Base-by-base conservation (phyloP, 2,113 vertebrate genomes). In the Taurulus bubalis region DNA sequence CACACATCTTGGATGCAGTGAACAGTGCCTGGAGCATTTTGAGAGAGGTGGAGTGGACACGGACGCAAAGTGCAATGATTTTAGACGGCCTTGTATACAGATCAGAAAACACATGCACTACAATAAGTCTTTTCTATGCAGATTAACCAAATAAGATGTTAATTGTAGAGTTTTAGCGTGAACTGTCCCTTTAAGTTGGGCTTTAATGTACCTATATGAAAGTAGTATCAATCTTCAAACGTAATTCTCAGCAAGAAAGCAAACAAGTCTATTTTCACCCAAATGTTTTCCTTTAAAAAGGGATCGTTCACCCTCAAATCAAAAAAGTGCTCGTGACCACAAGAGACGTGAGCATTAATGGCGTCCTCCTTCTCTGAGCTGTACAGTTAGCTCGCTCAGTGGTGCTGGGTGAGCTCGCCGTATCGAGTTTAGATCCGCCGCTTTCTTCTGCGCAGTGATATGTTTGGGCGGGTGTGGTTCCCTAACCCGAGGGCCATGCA, bases 11-110 rank as follows among this genome's bases (percentile, higher is more conserved):
- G 85, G 94, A 97, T 0, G 97, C 97, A 2, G 95, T 94, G 80
- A 98, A 96, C 24, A 99, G 91, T 8, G 94, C 95, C 98, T 99
- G 91, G 2, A 55, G 84, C 4, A 68, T 53, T 82, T 55, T 85
- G 30, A 34, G 53, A 56, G 51, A 9, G 28, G 20, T 2, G 77
- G 63, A 83, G 66, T 18, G 16, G 34, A 60, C 1, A 58, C 1
- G 58, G 16, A 47, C 22, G 10, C 0, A 40, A 60, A 73, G 34
- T 16, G 4, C 0, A 3, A 12, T 59, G 8, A 38, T 71, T n/a
- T 34, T 34, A 12, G 0, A 40, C 22, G 32, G 22, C 34, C 34
- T 38, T 8, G 8, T 32, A 8, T 18, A 14, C 36, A 58, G 24
- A 40, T 30, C 4, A 53, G 3, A 22, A 53, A 53, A n/a, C 49